Percentiles rank a stretch among this genome's conserved stretches.
phyloP scores from a whole-genome alignment of 2,888 invertebrate species.

The Melanotus villosus region DNA sequence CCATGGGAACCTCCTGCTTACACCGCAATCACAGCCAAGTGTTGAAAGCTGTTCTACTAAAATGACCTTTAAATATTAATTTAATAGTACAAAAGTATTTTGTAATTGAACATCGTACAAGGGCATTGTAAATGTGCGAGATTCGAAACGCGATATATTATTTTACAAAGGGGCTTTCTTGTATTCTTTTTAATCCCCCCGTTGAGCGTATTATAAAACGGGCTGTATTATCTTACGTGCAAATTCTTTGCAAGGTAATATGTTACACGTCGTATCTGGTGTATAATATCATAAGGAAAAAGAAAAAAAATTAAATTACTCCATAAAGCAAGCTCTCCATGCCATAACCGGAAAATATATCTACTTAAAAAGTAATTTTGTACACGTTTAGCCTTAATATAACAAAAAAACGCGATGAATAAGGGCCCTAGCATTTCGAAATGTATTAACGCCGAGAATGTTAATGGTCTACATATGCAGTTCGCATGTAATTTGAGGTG shows the following conservation, averaged over 20 bases:
- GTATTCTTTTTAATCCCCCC: constrained; percentile 1
- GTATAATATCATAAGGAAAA: constrained; percentile 1
- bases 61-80: too few species aligned
- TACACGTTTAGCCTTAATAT: constrained; percentile 7
- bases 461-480: constrained; percentile 53
- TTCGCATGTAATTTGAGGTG: constrained; percentile 53
- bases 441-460: constrained; percentile 25
- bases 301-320: constrained; percentile 17
- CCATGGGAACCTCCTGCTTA: too few species aligned
- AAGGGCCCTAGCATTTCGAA: background rate
- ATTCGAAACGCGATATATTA: background rate
- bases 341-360: constrained; percentile 19
- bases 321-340: constrained; percentile 15
- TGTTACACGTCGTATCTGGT: constrained; percentile 14
- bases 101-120: too few species aligned
- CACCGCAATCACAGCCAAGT: too few species aligned
- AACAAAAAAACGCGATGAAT: constrained; percentile 2
- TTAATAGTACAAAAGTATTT: too few species aligned
- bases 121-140: too few species aligned
- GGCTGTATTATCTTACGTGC: constrained; percentile 3
- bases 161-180: constrained; percentile 4
- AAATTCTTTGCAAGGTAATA: constrained; percentile 2
- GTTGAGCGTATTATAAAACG: background rate
- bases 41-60: too few species aligned
- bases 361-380: constrained; percentile 14